A percentile compares a stretch with the other conserved stretches of the same genome.
Conservation (phyloP, 2,888 invertebrate species). For the Diaphora mendica region DNA sequence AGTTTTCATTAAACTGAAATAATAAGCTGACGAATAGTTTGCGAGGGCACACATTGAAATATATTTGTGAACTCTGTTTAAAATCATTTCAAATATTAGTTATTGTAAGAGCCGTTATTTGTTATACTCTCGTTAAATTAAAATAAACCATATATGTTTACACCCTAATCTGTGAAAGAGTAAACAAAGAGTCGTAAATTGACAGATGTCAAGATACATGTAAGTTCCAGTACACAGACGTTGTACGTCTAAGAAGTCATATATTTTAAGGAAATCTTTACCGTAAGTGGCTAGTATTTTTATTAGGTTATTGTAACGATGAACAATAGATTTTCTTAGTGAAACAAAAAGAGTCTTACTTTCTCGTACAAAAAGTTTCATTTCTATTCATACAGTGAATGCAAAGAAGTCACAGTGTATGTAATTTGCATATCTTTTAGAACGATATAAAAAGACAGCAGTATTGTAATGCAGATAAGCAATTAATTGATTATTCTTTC, state of each 20-base stretch:
- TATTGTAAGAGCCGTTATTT: too few relatives aligned
- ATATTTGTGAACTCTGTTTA: background rate
- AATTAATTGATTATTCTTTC: conserved; percentile 12
- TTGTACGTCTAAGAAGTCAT: too few relatives aligned
- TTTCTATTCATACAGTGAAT: conserved; percentile 12
- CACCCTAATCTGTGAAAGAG: background rate
- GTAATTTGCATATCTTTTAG: conserved; percentile 16
- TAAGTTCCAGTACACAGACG: too few relatives aligned
- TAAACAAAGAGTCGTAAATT: background rate
- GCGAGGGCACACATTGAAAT: background rate
- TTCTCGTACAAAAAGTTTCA: conserved; percentile 15
- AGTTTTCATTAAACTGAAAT: background rate
- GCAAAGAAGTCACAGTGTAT: conserved; percentile 17
- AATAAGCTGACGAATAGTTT: background rate
- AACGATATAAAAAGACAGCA: conserved; percentile 6
- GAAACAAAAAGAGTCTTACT: background rate
- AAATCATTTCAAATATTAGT: background rate
- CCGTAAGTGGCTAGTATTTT: background rate
- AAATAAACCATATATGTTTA: background rate
- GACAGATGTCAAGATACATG: background rate
- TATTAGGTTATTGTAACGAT: background rate
- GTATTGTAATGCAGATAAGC: conserved; percentile 20
- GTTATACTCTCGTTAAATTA: background rate
- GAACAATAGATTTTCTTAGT: background rate
- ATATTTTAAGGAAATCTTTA: too few relatives aligned